These are phyloP conservation scores for Diorhabda elongata DNA, from an alignment of 1,140 invertebrate genomes.

Conservation along the genomic window DNA sequence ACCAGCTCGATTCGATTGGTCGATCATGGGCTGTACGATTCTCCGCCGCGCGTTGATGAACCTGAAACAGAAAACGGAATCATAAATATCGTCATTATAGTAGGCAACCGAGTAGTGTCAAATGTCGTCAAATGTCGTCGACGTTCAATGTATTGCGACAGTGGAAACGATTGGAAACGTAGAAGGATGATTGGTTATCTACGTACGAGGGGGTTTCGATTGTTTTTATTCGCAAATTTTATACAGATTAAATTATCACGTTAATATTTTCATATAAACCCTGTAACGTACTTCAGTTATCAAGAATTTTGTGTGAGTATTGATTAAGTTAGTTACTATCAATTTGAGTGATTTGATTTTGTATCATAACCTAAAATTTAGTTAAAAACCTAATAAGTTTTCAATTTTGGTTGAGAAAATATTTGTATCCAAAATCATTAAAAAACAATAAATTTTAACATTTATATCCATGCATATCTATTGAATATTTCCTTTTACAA, in stretches of 20 bases:
- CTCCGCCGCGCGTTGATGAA: slow-evolving; percentile 97
- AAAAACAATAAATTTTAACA: too few relatives aligned
- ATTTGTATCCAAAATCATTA: too few relatives aligned
- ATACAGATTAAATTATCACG: too few relatives aligned
- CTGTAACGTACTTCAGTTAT: too few relatives aligned
- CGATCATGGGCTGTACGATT: slow-evolving; percentile 96
- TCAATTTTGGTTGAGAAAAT: too few relatives aligned
- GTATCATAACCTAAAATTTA: too few relatives aligned
- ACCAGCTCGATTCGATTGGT: slow-evolving; percentile 98
- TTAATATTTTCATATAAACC: slow-evolving; percentile 8
- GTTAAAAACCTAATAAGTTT: too few relatives aligned
- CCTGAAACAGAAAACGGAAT: slow-evolving; percentile 62
- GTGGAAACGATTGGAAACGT: slow-evolving; percentile 42
- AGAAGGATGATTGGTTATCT: slow-evolving; percentile 35
- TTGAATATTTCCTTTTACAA: too few relatives aligned
- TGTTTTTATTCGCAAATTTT: slow-evolving; percentile 11
- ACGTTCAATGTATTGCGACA: slow-evolving; percentile 37
- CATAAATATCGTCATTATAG: not conserved
- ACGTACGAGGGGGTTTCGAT: slow-evolving; percentile 1
- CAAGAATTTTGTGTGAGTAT: too few relatives aligned
- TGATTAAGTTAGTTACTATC: too few relatives aligned
- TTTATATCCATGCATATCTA: too few relatives aligned
- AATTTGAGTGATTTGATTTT: too few relatives aligned
- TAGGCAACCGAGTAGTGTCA: slow-evolving; percentile 27
- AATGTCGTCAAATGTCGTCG: slow-evolving; percentile 36